Evolutionary conservation across 2,113 vertebrate genomes (phyloP).

Genomic region (Eupsittula cactorum): DNA sequence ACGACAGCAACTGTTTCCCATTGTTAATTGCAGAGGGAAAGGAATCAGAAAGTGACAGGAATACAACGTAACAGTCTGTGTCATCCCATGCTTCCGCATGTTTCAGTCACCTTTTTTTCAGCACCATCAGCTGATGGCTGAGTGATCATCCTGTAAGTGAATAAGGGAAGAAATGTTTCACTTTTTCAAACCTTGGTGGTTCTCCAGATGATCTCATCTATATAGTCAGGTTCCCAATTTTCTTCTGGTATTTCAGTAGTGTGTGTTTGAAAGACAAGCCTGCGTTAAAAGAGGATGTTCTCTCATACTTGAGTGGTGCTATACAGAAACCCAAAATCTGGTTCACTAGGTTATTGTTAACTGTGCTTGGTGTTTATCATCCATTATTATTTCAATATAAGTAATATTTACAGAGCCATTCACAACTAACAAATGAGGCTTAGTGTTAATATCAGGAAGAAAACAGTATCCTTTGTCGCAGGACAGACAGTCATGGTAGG

Average conservation of each 20-base stretch:
- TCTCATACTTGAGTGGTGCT: neutral
- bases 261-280: neutral
- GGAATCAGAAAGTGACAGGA: neutral
- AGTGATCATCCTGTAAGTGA: neutral
- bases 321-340: neutral
- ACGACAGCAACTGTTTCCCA: neutral
- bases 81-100: fast-evolving
- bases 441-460: neutral
- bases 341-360: neutral
- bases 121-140: neutral
- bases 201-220: neutral
- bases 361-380: neutral
- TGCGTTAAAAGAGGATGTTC: neutral
- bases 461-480: neutral
- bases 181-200: neutral
- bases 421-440: neutral
- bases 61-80: neutral
- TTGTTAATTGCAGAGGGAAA: neutral
- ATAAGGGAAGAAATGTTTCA: neutral
- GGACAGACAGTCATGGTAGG: neutral
- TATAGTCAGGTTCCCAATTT: neutral
- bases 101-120: neutral
- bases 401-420: neutral
- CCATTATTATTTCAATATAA: neutral
- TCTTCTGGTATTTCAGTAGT: neutral